Evolutionary conservation across 92 coral and sea anemone genomes (phyloP).

Genomic region (Epizoanthus rinbou): DNA sequence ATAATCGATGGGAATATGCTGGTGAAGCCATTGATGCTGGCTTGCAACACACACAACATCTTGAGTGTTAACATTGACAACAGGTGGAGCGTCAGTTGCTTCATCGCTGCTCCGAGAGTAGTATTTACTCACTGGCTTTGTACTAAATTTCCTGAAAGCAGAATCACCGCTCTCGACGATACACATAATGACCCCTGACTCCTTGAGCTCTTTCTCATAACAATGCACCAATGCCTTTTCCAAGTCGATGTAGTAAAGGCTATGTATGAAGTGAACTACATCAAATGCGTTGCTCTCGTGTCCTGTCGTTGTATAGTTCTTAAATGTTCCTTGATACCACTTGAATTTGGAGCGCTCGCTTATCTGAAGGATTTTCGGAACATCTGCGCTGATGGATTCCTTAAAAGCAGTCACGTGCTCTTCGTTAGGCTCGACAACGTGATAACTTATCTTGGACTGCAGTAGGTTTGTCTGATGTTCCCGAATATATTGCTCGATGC

Average conservation of each 20-base stretch:
- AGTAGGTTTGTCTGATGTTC: not conserved
- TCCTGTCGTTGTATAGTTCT: not conserved
- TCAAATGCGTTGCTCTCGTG: not conserved
- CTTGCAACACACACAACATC: conserved; percentile 7
- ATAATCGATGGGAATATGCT: conserved; percentile 22
- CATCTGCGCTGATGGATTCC: conserved; percentile 4
- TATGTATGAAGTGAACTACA: not conserved
- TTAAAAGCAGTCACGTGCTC: conserved; percentile 1
- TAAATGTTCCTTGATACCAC: conserved; percentile 9
- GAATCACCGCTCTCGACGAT: not conserved
- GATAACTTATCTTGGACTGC: not conserved
- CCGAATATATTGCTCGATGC: not conserved
- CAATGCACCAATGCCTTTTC: conserved; percentile 1
- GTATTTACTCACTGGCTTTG: not conserved
- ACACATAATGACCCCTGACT: conserved; percentile 1
- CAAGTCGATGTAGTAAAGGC: conserved; percentile 7
- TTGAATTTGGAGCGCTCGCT: not conserved
- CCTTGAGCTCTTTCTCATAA: conserved; percentile 4
- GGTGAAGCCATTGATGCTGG: conserved; percentile 26
- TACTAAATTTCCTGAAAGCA: not conserved
- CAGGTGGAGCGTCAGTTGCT: not conserved
- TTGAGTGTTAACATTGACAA: not conserved
- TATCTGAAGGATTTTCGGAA: not conserved
- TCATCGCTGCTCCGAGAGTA: not conserved
- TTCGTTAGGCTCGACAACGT: conserved; percentile 11